A percentile compares a stretch with the other conserved stretches of the same genome.
phyloP scores from a whole-genome alignment of 1,140 invertebrate species.

The Leucophenga varia region DNA sequence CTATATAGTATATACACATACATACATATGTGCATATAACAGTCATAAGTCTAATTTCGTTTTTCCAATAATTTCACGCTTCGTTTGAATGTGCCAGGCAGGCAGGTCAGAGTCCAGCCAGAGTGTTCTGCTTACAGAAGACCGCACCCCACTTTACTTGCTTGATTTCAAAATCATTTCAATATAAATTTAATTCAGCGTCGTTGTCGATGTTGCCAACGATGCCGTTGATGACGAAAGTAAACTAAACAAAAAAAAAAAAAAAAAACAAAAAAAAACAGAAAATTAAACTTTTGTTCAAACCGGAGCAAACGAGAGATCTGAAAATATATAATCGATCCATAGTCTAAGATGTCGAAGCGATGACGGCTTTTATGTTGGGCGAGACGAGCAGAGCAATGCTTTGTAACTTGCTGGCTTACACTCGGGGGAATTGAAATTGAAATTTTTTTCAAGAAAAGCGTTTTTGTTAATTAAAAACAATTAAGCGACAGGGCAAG shows the following conservation, averaged over 20 bases:
- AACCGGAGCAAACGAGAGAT: neutral
- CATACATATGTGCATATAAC: too few species aligned
- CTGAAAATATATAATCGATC: neutral
- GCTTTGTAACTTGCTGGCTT: too few species aligned
- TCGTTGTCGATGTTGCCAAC: neutral
- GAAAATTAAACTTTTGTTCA: conserved; percentile 16
- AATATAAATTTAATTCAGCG: conserved; percentile 43
- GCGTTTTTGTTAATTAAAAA: conserved; percentile 55
- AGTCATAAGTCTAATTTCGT: too few species aligned
- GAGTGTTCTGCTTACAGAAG: too few species aligned
- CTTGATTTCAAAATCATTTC: conserved; percentile 48
- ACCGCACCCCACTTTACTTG: conserved; percentile 36
- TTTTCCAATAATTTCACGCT: too few species aligned
- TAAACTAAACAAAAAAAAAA: neutral
- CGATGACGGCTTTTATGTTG: conserved; percentile 13
- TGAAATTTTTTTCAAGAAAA: conserved; percentile 35
- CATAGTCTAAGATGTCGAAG: neutral
- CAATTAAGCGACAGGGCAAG: conserved; percentile 44
- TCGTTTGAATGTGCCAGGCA: too few species aligned
- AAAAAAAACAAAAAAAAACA: neutral
- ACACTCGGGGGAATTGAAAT: too few species aligned
- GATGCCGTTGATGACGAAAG: conserved; percentile 38
- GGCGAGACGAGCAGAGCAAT: conserved; percentile 1
- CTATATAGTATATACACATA: too few species aligned
- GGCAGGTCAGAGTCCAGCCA: too few species aligned